These are phyloP conservation scores for Ornithoptera priamus DNA, from an alignment of 2,888 invertebrate species.

Conservation along the genomic window DNA sequence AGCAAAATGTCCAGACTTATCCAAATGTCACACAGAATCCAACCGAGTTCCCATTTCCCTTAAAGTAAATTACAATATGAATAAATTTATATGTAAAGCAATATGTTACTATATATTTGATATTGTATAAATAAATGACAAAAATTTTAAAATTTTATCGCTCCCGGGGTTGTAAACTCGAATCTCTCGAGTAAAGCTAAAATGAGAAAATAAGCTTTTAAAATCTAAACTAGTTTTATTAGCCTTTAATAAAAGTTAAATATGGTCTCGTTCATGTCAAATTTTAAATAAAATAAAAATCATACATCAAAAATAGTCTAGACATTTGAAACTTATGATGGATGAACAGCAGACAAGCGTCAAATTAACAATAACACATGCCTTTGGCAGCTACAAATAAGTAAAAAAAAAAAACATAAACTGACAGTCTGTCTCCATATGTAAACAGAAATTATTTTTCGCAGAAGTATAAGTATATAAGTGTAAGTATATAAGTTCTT, in stretches of 20 bases:
- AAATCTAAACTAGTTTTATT: neutral
- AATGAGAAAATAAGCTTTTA: neutral
- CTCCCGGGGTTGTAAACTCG: neutral
- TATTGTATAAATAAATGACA: neutral
- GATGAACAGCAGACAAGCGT: neutral
- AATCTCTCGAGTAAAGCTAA: neutral
- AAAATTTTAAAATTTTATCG: neutral
- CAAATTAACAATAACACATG: too few relatives aligned
- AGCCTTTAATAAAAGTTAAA: too few relatives aligned
- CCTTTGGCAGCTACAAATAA: too few relatives aligned
- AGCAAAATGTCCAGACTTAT: conserved; percentile 95
- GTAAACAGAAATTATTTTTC: too few relatives aligned
- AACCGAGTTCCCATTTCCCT: conserved; percentile 94
- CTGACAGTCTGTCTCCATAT: too few relatives aligned
- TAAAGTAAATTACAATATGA: conserved; percentile 32
- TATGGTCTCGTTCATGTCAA: neutral
- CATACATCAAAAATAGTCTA: neutral
- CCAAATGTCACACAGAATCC: conserved; percentile 94
- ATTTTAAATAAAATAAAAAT: neutral
- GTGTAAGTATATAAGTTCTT: too few relatives aligned
- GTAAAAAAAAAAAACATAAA: too few relatives aligned
- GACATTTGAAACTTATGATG: neutral
- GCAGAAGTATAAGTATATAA: too few relatives aligned
- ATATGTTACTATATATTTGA: neutral
- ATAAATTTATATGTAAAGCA: neutral